A percentile compares a stretch with the other conserved stretches of the same genome.
phyloP scores from a whole-genome alignment of 2,888 invertebrate species.

The Zele albiditarsus region DNA sequence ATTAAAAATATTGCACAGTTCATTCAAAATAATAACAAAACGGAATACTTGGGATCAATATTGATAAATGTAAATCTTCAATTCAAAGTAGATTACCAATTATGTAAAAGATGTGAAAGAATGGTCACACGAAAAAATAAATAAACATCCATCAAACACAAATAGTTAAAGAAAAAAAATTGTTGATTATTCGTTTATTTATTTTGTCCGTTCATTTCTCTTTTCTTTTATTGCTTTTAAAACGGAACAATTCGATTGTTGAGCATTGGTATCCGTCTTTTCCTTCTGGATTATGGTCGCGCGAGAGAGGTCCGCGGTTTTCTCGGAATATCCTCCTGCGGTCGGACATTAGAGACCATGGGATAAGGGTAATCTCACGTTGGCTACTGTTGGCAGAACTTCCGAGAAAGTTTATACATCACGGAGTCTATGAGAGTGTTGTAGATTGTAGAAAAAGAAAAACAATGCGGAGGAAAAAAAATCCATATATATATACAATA shows the following conservation, averaged over 20 bases:
- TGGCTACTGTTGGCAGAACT: background rate
- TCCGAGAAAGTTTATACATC: background rate
- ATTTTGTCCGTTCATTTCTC: background rate
- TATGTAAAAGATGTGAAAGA: too few relatives aligned
- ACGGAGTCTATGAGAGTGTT: background rate
- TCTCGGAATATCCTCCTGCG: slow-evolving; percentile 58
- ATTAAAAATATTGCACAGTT: too few relatives aligned
- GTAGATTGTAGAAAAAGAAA: too few relatives aligned
- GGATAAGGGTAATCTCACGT: slow-evolving; percentile 33
- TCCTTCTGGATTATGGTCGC: background rate
- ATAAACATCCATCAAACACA: too few relatives aligned
- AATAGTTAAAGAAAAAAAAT: too few relatives aligned
- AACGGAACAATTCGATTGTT: slow-evolving; percentile 1
- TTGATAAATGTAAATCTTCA: too few relatives aligned
- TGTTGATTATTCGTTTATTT: too few relatives aligned
- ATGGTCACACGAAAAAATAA: too few relatives aligned
- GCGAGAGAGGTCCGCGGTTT: slow-evolving; percentile 47
- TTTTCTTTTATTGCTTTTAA: background rate
- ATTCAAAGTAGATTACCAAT: too few relatives aligned
- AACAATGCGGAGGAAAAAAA: too few relatives aligned
- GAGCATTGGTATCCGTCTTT: slow-evolving; percentile 1
- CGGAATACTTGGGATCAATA: too few relatives aligned
- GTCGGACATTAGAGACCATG: slow-evolving; percentile 38
- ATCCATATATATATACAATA: background rate
- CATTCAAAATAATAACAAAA: too few relatives aligned